phyloP scores from a whole-genome alignment of 1,140 invertebrate genomes.

The Trichomalopsis sarcophagae region DNA sequence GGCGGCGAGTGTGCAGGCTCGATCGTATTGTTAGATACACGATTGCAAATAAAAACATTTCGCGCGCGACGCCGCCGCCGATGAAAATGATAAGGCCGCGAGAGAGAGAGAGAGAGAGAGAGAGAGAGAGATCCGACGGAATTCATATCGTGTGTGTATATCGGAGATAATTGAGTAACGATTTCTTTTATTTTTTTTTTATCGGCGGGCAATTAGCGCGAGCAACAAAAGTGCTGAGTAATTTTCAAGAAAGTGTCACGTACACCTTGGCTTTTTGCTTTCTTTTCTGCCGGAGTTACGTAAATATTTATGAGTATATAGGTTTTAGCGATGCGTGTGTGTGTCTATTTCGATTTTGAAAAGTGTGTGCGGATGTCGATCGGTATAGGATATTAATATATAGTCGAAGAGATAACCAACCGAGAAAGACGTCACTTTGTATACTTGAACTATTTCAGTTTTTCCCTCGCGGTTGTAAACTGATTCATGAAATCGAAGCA shows the following conservation, averaged over 20 bases:
- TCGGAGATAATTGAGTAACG: conserved; percentile 4
- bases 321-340: neutral
- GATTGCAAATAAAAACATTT: conserved; percentile 43
- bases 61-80: neutral
- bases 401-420: no score
- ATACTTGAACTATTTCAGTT: neutral
- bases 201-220: neutral
- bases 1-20: neutral
- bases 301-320: neutral
- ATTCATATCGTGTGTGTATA: neutral
- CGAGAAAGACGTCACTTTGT: no score
- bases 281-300: neutral
- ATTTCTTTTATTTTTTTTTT: conserved; percentile 8
- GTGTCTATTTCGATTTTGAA: no score
- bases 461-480: no score
- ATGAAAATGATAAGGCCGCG: conserved; percentile 25
- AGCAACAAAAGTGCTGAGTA: neutral
- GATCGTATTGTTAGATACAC: conserved; percentile 29
- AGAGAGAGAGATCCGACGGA: no score
- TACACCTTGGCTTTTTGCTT: neutral
- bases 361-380: no score
- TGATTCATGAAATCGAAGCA: no score
- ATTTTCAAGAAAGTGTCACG: conserved; percentile 1
- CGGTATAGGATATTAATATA: no score
- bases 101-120: neutral